Evolutionary conservation across 2,113 vertebrate species (phyloP).

Genomic region (Tichodroma muraria): DNA sequence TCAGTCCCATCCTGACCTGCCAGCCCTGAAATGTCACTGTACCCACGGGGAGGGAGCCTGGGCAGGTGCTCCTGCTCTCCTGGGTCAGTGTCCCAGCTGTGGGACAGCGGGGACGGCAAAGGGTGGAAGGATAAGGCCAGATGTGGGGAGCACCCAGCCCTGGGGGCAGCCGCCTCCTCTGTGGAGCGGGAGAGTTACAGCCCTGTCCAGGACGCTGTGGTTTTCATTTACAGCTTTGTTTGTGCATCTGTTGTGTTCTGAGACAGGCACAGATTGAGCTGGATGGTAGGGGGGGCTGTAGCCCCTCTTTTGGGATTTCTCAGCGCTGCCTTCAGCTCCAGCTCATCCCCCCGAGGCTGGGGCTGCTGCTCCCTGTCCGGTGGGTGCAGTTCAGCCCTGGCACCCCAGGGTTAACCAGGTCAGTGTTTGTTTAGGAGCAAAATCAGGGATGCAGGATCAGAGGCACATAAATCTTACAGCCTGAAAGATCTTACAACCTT

Average conservation of each 20-base stretch:
- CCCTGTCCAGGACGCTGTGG: neutral
- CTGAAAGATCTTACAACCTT: neutral
- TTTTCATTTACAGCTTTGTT: neutral
- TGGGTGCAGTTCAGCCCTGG: neutral
- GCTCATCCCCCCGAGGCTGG: neutral
- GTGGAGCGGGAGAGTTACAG: fast-evolving
- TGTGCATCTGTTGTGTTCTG: neutral
- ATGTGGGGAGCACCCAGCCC: neutral
- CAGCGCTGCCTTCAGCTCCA: neutral
- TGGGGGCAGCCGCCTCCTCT: neutral
- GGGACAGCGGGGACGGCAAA: neutral
- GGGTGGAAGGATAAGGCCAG: neutral
- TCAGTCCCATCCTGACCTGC: neutral
- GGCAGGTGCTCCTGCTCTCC: neutral
- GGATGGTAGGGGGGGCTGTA: conserved; percentile 35
- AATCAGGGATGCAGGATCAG: neutral
- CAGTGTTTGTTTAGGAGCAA: neutral
- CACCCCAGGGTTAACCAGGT: neutral
- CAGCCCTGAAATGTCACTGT: neutral
- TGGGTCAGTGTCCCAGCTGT: neutral
- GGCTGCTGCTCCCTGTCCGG: neutral
- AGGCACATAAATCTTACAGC: neutral
- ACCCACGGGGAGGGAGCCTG: neutral
- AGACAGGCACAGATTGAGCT: neutral
- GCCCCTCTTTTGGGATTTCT: neutral